phyloP scores from a whole-genome alignment of 2,888 invertebrate genomes.

The Mystacides longicornis region DNA sequence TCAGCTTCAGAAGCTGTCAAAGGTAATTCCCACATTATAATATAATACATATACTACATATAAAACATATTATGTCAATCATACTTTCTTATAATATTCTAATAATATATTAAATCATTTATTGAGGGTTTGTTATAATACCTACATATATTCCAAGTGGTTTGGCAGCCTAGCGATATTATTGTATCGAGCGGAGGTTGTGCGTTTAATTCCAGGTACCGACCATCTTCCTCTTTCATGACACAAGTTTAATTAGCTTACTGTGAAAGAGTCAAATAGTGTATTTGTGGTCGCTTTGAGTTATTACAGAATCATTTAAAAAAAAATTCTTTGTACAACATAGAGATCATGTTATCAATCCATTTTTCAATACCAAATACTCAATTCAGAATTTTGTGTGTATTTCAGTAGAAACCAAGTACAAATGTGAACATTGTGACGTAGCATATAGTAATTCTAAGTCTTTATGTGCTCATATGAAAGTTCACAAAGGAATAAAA shows the following conservation, averaged over 20 bases:
- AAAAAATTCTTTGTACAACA: background rate
- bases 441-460: conserved; percentile 46
- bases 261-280: too few species aligned
- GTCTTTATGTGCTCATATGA: conserved; percentile 55
- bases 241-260: too few species aligned
- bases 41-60: too few species aligned
- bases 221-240: too few species aligned
- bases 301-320: background rate
- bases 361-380: too few species aligned
- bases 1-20: conserved; percentile 14
- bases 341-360: background rate
- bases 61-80: too few species aligned
- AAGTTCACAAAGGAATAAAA: conserved; percentile 42
- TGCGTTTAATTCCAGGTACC: too few species aligned
- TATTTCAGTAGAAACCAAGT: conserved; percentile 26
- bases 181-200: too few species aligned
- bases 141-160: background rate
- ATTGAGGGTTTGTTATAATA: too few species aligned
- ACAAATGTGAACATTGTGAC: conserved; percentile 43
- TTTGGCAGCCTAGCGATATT: background rate
- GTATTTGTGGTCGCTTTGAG: background rate
- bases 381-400: background rate
- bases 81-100: too few species aligned
- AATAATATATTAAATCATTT: conserved; percentile 33
- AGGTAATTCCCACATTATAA: background rate